phyloP scores from a whole-genome alignment of 2,113 vertebrate genomes.

The Engraulis encrasicolus region DNA sequence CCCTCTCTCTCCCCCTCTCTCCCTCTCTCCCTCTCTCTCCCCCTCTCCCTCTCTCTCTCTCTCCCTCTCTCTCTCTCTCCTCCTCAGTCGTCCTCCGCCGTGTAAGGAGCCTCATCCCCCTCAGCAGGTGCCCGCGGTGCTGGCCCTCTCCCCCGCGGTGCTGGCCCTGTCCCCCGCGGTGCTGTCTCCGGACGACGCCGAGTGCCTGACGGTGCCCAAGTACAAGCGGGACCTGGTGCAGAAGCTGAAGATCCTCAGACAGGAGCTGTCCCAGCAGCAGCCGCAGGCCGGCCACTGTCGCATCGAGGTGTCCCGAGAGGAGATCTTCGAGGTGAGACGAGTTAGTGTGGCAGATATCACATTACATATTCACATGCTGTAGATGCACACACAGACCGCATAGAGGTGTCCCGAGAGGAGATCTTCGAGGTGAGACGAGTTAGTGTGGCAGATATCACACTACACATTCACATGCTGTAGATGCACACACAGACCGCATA shows the following conservation, averaged over 20 bases:
- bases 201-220: constrained; percentile 93
- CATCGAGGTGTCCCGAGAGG: constrained; percentile 96
- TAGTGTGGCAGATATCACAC: background rate
- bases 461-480: background rate
- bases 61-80: too few relatives aligned
- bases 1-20: too few relatives aligned
- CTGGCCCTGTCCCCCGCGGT: constrained; percentile 83
- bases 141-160: constrained; percentile 81
- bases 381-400: too few relatives aligned
- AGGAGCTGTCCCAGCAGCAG: constrained; percentile 96
- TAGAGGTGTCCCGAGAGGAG: constrained; percentile 97
- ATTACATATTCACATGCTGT: background rate
- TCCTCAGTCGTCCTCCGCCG: constrained; percentile 86
- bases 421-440: constrained; percentile 91
- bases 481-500: too few relatives aligned
- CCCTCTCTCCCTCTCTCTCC: background rate
- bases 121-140: constrained; percentile 78
- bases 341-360: background rate
- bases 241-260: constrained; percentile 95
- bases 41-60: background rate
- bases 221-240: constrained; percentile 98
- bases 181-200: constrained; percentile 88
- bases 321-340: constrained; percentile 94
- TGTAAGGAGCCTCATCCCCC: constrained; percentile 81
- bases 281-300: constrained; percentile 98